phyloP scores from a whole-genome alignment of 2,888 invertebrate genomes.

The Augiades crinisus region DNA sequence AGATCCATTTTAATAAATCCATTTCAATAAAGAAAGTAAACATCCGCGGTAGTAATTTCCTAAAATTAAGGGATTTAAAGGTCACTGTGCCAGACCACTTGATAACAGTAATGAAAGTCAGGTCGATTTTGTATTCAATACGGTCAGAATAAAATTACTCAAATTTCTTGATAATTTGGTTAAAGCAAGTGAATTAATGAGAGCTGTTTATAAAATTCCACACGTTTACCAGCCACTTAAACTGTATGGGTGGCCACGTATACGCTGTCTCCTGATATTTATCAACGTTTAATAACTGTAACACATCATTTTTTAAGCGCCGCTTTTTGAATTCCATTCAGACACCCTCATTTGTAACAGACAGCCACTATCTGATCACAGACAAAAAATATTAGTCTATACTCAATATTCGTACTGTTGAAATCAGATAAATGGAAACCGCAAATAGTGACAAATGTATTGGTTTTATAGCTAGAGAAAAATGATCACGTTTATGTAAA shows the following conservation, averaged over 20 bases:
- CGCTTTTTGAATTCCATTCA: conserved; percentile 34
- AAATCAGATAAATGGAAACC: conserved; percentile 28
- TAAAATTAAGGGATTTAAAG: conserved; percentile 23
- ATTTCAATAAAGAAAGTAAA: conserved; percentile 20
- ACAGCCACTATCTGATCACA: conserved; percentile 34
- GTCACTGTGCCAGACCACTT: conserved; percentile 23
- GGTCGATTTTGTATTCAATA: conserved; percentile 13
- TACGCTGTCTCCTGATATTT: conserved; percentile 20
- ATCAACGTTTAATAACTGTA: conserved; percentile 38
- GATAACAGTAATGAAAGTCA: conserved; percentile 22
- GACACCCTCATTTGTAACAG: conserved; percentile 35
- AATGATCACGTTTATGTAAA: conserved; percentile 1
- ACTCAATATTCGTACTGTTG: background rate
- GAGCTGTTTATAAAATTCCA: conserved; percentile 13
- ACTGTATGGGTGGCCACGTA: conserved; percentile 25
- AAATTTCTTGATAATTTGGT: conserved; percentile 24
- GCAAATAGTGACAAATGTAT: conserved; percentile 27
- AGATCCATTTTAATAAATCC: background rate
- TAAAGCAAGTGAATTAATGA: conserved; percentile 9
- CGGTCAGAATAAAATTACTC: conserved; percentile 18
- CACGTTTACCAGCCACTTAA: conserved; percentile 11
- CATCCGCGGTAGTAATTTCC: conserved; percentile 10
- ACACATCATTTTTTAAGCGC: conserved; percentile 35
- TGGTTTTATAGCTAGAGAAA: conserved; percentile 1
- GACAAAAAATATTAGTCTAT: conserved; percentile 20